Conservation (phyloP, 1,140 invertebrate species). For the Diplogasteroides magnus region DNA sequence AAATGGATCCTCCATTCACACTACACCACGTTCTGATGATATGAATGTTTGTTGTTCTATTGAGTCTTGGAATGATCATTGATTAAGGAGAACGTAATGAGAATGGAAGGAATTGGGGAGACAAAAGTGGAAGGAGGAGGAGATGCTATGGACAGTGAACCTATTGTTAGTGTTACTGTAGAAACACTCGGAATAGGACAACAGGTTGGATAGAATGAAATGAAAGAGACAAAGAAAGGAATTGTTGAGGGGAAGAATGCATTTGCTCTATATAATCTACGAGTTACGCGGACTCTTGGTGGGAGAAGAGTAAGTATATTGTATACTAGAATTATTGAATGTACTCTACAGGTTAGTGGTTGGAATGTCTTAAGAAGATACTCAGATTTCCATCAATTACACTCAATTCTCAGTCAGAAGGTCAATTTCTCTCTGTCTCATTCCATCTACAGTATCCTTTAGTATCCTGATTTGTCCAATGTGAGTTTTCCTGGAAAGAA, state of each 20-base stretch:
- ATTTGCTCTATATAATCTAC: slow-evolving; percentile 82
- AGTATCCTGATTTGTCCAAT: slow-evolving; percentile 74
- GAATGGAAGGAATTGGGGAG: neutral
- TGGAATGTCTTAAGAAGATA: slow-evolving; percentile 67
- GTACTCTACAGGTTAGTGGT: too few species aligned
- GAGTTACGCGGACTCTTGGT: slow-evolving; percentile 61
- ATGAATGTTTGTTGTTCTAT: neutral
- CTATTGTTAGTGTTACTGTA: slow-evolving; percentile 31
- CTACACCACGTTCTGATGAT: neutral
- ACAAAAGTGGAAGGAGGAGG: slow-evolving; percentile 5
- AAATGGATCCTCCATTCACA: neutral
- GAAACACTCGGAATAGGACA: slow-evolving; percentile 53
- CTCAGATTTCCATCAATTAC: slow-evolving; percentile 83
- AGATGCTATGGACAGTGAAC: slow-evolving; percentile 17
- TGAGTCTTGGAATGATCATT: neutral
- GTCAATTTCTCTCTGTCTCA: slow-evolving; percentile 61
- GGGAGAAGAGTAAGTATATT: slow-evolving; percentile 64
- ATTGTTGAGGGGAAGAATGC: slow-evolving; percentile 65
- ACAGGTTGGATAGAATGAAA: slow-evolving; percentile 15
- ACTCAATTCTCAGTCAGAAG: slow-evolving; percentile 63
- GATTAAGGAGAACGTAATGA: neutral
- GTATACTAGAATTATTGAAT: too few species aligned
- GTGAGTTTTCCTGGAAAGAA: slow-evolving; percentile 84
- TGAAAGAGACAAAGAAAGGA: too few species aligned
- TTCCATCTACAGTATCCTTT: slow-evolving; percentile 41